A percentile compares a stretch with the other conserved stretches of the same genome.
phyloP scores from a whole-genome alignment of 2,888 invertebrate species.

The Sesamia inferens region DNA sequence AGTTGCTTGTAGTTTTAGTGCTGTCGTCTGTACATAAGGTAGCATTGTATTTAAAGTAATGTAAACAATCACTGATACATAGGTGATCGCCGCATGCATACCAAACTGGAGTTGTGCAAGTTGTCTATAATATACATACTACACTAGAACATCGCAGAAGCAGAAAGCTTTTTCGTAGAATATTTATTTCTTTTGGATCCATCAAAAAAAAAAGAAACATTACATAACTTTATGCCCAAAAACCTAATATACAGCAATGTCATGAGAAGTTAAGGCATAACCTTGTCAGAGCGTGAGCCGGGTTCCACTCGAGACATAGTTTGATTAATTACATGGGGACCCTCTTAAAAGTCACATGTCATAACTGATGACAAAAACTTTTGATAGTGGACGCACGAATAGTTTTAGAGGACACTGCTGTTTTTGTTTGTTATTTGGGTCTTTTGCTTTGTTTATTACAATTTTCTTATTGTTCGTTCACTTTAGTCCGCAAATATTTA shows the following conservation, averaged over 20 bases:
- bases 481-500: neutral
- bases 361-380: slow-evolving; percentile 78
- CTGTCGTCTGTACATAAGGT: too few relatives aligned
- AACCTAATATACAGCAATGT: slow-evolving; percentile 56
- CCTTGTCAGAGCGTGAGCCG: slow-evolving; percentile 71
- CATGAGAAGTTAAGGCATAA: slow-evolving; percentile 68
- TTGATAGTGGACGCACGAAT: slow-evolving; percentile 59
- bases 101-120: too few relatives aligned
- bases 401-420: slow-evolving; percentile 42
- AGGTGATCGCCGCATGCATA: too few relatives aligned
- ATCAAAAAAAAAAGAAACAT: slow-evolving; percentile 11
- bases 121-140: too few relatives aligned
- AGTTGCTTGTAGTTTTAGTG: too few relatives aligned
- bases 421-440: slow-evolving; percentile 40
- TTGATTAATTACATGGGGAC: slow-evolving; percentile 83
- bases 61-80: too few relatives aligned
- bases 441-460: slow-evolving; percentile 3
- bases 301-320: slow-evolving; percentile 70
- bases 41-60: too few relatives aligned
- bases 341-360: slow-evolving; percentile 83
- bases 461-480: neutral
- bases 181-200: neutral
- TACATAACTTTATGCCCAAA: slow-evolving; percentile 47
- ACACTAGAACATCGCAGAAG: too few relatives aligned
- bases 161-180: neutral